Percentiles rank a stretch among this genome's conserved stretches.
Conservation (phyloP, 1,140 invertebrate genomes). For the Ylistrum balloti region DNA sequence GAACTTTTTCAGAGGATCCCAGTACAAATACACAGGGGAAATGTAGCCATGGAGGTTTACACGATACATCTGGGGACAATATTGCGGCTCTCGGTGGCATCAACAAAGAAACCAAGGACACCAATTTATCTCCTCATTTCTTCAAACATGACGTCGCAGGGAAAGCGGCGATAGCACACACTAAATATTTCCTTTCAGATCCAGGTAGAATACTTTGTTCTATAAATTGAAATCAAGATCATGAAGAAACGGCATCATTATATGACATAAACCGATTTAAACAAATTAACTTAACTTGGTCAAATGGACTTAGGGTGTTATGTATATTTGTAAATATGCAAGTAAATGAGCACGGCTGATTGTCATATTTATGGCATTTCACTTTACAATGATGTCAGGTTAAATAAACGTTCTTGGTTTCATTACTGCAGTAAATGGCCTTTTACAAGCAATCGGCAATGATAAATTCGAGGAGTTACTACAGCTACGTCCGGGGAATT, state of each 20-base stretch:
- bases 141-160: slow-evolving; percentile 53
- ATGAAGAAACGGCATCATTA: too few relatives aligned
- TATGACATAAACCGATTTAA: too few relatives aligned
- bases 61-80: slow-evolving; percentile 46
- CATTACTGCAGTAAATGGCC: slow-evolving; percentile 41
- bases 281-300: too few relatives aligned
- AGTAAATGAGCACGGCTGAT: too few relatives aligned
- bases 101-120: slow-evolving; percentile 60
- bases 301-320: too few relatives aligned
- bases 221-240: neutral
- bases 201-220: slow-evolving; percentile 20
- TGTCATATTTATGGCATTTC: too few relatives aligned
- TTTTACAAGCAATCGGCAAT: slow-evolving; percentile 24
- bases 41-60: slow-evolving; percentile 66
- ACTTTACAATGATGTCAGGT: neutral
- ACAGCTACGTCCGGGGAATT: slow-evolving; percentile 42
- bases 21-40: slow-evolving; percentile 52
- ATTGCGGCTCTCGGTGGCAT: slow-evolving; percentile 60
- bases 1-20: slow-evolving; percentile 46
- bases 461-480: slow-evolving; percentile 46
- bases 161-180: slow-evolving; percentile 57
- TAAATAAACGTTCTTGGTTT: neutral
- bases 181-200: slow-evolving; percentile 56
- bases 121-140: slow-evolving; percentile 51
- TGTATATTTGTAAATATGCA: too few relatives aligned